phyloP scores from a whole-genome alignment of 2,113 vertebrate genomes.

The Eptesicus fuscus region DNA sequence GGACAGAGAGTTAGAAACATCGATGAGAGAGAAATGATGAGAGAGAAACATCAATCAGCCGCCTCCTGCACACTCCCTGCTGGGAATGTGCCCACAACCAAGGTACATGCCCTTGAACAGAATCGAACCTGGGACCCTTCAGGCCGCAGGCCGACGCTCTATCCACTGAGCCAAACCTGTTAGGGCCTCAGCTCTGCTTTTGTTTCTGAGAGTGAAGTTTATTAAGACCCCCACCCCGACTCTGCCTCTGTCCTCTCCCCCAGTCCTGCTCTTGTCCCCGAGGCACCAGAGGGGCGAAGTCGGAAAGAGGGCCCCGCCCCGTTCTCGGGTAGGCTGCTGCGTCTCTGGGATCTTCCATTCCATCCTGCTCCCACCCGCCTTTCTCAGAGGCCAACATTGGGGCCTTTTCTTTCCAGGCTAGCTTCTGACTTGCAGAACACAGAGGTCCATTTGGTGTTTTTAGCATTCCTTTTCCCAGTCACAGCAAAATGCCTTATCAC shows the following conservation, averaged over 20 bases:
- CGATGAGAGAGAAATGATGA: too few species aligned
- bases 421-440: background rate
- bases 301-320: background rate
- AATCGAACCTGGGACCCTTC: too few species aligned
- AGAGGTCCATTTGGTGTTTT: background rate
- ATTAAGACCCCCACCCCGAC: rapidly evolving
- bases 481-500: background rate
- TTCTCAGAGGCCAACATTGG: background rate
- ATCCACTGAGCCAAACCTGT: too few species aligned
- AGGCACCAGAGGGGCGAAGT: background rate
- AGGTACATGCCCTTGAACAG: too few species aligned
- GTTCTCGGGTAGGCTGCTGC: background rate
- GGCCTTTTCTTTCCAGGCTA: background rate
- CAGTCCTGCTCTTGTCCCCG: background rate
- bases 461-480: background rate
- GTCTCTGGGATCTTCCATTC: background rate
- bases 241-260: background rate
- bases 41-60: too few species aligned
- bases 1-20: too few species aligned
- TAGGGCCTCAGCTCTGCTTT: background rate
- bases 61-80: too few species aligned
- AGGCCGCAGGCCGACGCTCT: too few species aligned
- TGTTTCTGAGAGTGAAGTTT: background rate
- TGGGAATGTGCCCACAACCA: too few species aligned
- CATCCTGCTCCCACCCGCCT: background rate